Base-by-base conservation (phyloP, 2,113 vertebrate genomes). In the Hepsetus odoe region DNA sequence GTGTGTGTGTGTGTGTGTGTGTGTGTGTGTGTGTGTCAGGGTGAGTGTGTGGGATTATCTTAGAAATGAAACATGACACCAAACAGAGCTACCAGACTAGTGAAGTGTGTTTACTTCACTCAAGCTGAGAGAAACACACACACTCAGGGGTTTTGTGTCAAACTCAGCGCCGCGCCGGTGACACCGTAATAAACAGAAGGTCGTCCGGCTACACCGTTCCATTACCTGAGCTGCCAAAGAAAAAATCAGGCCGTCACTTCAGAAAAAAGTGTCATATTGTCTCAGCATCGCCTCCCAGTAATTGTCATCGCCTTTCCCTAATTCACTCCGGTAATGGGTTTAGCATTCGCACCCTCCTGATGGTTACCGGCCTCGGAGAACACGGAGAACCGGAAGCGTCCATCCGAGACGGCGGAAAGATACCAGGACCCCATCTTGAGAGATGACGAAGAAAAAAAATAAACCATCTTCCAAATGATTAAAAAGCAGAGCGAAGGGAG, bases 11-110 rank as follows among this genome's bases (percentile, higher is more conserved):
- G 72, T 49, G 58, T 22, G 38, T 13, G 10, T 44, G 56, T 38
- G 46, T 13, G 32, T n/a, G n/a, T n/a, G n/a, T n/a, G n/a, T n/a
- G n/a, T n/a, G n/a, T n/a, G n/a, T n/a, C n/a, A n/a, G n/a, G n/a
- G n/a, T n/a, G n/a, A n/a, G n/a, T 4, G 51, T 20, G 65, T 16
- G 16, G n/a, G 55, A 66, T 85, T 79, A 77, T 79, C 77, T 77
- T 79, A 86, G 82, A 90, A 87, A 91, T 90, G 82, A 87, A 86
- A 91, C 90, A 90, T 89, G 89, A 87, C 87, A 90, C 80, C 85
- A 68, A 78, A 87, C 77, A 77, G 74, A 80, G 74, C 51, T 66
- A 38, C 49, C 61, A 56, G 67, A 56, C 74, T 40, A 32, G 42
- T 79, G 74, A 61, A 83, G 77, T 66, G 82, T 83, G 80, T 88